phyloP scores from a whole-genome alignment of 1,140 invertebrate species.

The Trinorchestia longiramus region DNA sequence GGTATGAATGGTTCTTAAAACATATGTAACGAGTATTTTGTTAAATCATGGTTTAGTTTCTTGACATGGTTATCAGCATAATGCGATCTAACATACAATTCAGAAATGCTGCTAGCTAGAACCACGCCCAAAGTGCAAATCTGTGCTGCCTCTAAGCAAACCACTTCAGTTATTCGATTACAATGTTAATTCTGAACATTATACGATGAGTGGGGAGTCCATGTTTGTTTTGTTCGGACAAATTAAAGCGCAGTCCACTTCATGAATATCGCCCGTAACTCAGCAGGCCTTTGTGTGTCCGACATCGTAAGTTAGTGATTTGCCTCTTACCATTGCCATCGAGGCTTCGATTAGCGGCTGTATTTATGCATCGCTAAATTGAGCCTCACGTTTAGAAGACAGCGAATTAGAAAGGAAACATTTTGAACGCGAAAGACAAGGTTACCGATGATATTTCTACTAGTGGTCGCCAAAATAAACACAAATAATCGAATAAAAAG shows the following conservation, averaged over 20 bases:
- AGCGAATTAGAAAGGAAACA: slow-evolving; percentile 8
- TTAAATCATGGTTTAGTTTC: neutral
- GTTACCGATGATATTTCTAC: neutral
- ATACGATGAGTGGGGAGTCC: slow-evolving; percentile 25
- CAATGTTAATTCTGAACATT: slow-evolving; percentile 34
- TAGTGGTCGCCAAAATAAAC: neutral
- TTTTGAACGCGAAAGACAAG: neutral
- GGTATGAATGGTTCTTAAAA: neutral
- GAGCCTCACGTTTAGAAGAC: slow-evolving; percentile 24
- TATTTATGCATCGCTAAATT: slow-evolving; percentile 31
- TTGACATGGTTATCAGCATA: neutral
- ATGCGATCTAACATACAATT: neutral
- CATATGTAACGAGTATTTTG: neutral
- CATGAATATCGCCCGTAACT: slow-evolving; percentile 16
- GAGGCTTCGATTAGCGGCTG: slow-evolving; percentile 4
- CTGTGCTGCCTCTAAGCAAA: neutral
- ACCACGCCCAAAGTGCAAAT: slow-evolving; percentile 43
- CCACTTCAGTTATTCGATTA: slow-evolving; percentile 22
- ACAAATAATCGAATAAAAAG: neutral
- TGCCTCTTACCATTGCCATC: neutral
- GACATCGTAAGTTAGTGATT: neutral
- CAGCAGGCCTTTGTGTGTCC: neutral
- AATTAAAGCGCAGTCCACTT: slow-evolving; percentile 36
- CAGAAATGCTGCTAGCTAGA: neutral
- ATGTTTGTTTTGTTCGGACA: slow-evolving; percentile 53